Evolutionary conservation across 2,113 vertebrate genomes (phyloP), one percentile per base, ranked within the genome.

Genomic region (Xiphorhynchus elegans): DNA sequence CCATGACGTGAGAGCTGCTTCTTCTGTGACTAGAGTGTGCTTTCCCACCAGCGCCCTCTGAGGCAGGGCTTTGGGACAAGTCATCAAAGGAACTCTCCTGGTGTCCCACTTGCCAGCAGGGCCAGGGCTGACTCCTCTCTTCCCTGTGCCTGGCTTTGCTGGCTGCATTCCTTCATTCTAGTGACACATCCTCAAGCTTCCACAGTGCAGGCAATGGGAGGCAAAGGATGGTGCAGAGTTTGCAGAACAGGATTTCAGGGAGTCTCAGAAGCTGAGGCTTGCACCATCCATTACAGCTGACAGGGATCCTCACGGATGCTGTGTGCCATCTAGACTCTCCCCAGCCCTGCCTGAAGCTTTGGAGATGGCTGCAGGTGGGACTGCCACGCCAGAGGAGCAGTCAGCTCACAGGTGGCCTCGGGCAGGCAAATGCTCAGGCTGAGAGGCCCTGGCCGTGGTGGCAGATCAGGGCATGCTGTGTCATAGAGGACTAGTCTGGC

Each of bases 1-100:
- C 8, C 0, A 0, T 29, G 23, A 23, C 11, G 8, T 1, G 1
- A 49, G 39, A 59, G 35, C 25, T 50, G 31, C 33, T 66, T 26
- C 72, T 83, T 50, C 81, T 42, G 46, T 15, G 46, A 60, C 23
- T 69, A 50, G 28, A 16, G 6, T 8, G 11, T 59, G 13, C 21
- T 78, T 86, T 59, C 28, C 7, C 24, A 40, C 15, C 3, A 0
- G 24, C 46, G 44, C 31, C 23, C 6, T 67, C 64, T 66, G 25
- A 37, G 42, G 42, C 14, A n/a, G 6, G 16, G 55, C 11, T 39
- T 81, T 77, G 76, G 40, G 24, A 49, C 19, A 58, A 52, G 7
- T n/a, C 31, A 64, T 12, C n/a, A 35, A 3, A 88, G 42, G 59
- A 53, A 23, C 24, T 55, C 9, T 21, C 50, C 25, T 50, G 3